Evolutionary conservation across 1,140 invertebrate genomes (phyloP).

Genomic region (Aphidius gifuensis): DNA sequence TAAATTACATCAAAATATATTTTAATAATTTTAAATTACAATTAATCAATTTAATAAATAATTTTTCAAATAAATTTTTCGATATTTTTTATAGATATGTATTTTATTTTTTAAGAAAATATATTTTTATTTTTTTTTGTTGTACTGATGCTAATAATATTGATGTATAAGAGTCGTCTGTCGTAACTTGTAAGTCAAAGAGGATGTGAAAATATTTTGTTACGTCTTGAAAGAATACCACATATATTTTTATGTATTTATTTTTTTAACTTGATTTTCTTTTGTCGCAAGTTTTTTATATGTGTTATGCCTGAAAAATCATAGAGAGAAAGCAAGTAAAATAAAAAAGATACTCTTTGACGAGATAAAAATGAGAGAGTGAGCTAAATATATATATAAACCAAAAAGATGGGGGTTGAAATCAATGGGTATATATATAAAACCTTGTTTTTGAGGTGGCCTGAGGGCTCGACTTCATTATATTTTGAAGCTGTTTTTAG

Average conservation of each 20-base stretch:
- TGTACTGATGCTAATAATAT: conserved; percentile 14
- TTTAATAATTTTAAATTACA: too few species aligned
- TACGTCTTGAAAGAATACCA: background rate
- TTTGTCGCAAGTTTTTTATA: background rate
- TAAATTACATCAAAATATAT: too few species aligned
- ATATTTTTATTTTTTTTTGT: too few species aligned
- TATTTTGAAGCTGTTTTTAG: conserved; percentile 18
- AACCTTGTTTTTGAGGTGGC: conserved; percentile 1
- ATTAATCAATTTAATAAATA: too few species aligned
- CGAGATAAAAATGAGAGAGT: background rate
- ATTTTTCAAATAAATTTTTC: too few species aligned
- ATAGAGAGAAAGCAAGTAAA: background rate
- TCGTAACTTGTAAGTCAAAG: conserved; percentile 25
- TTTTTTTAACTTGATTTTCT: conserved; percentile 9
- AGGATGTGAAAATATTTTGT: conserved; percentile 8
- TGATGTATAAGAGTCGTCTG: conserved; percentile 23
- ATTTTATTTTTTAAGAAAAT: too few species aligned
- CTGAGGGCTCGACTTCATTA: conserved; percentile 21
- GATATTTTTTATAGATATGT: too few species aligned
- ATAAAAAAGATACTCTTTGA: too few species aligned
- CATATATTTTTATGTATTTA: background rate
- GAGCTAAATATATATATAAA: background rate
- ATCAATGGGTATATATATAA: conserved; percentile 1
- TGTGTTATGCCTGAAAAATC: background rate
- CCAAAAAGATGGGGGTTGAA: background rate